Percentiles rank a stretch among this genome's conserved stretches.
Conservation (phyloP, 2,888 invertebrate genomes). For the Drosophila monieri region DNA sequence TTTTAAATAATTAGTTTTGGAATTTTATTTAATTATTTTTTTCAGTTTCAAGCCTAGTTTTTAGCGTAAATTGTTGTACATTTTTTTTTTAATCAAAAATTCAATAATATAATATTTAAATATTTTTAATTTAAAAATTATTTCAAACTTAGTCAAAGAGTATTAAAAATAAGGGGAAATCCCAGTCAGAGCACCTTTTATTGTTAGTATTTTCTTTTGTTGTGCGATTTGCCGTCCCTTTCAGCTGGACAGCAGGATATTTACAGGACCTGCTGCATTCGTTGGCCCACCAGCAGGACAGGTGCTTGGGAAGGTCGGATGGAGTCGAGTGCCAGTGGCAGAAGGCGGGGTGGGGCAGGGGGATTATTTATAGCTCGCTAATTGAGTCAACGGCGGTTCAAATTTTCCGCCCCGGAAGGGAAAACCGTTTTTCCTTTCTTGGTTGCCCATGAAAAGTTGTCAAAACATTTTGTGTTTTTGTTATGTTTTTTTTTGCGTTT, state of each 20-base stretch:
- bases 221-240: neutral
- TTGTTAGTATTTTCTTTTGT: neutral
- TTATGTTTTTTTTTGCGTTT: conserved; percentile 4
- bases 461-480: conserved; percentile 10
- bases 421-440: neutral
- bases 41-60: too few species aligned
- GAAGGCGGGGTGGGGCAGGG: too few species aligned
- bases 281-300: neutral
- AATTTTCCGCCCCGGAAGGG: conserved; percentile 7
- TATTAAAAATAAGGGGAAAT: neutral
- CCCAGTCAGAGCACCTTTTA: neutral
- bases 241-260: neutral
- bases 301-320: neutral
- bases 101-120: too few species aligned
- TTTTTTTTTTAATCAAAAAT: too few species aligned
- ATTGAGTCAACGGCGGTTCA: conserved; percentile 34
- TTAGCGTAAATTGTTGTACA: too few species aligned
- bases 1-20: too few species aligned
- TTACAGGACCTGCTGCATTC: neutral
- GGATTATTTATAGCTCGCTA: conserved; percentile 47
- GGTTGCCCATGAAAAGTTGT: conserved; percentile 12
- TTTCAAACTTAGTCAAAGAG: neutral
- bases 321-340: neutral
- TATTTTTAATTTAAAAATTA: too few species aligned
- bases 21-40: too few species aligned